These are phyloP conservation scores for Meganola albula DNA, from an alignment of 2,888 invertebrate genomes.

Conservation along the genomic window DNA sequence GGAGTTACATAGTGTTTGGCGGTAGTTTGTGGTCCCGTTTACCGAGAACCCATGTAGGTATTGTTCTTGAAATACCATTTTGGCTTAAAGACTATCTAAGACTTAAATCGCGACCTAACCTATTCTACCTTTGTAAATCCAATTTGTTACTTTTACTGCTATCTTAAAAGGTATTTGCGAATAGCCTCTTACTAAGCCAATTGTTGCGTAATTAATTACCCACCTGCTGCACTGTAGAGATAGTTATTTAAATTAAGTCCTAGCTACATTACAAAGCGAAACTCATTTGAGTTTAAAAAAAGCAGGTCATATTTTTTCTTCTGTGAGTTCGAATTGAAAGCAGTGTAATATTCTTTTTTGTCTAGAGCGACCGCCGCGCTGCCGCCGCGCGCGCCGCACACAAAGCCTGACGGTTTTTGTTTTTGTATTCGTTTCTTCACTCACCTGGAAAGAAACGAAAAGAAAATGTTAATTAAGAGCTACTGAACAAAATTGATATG, in stretches of 20 bases:
- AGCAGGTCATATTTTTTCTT: slow-evolving; percentile 70
- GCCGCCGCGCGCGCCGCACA: slow-evolving; percentile 45
- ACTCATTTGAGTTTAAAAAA: slow-evolving; percentile 73
- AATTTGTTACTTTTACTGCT: slow-evolving; percentile 6
- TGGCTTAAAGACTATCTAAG: no score
- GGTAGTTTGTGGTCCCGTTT: no score
- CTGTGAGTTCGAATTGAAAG: slow-evolving; percentile 69
- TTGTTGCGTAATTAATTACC: slow-evolving; percentile 37
- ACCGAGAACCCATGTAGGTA: no score
- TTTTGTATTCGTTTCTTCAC: slow-evolving; percentile 68
- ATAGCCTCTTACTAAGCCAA: slow-evolving; percentile 23
- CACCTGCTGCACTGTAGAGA: slow-evolving; percentile 39
- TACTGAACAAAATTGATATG: slow-evolving; percentile 73
- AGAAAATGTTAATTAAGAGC: slow-evolving; percentile 76
- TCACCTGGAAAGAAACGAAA: slow-evolving; percentile 76
- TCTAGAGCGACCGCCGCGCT: slow-evolving; percentile 35
- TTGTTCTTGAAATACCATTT: no score
- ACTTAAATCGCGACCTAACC: no score
- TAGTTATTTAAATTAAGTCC: slow-evolving; percentile 61
- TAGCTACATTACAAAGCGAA: slow-evolving; percentile 64
- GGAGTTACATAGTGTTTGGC: no score
- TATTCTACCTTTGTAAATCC: no score
- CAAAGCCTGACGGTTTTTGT: slow-evolving; percentile 63
- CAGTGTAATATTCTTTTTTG: slow-evolving; percentile 71
- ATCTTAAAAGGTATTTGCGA: slow-evolving; percentile 8